These are phyloP conservation scores for Actinia tenebrosa DNA, from an alignment of 64 coral and sea anemone species.

Conservation along the genomic window DNA sequence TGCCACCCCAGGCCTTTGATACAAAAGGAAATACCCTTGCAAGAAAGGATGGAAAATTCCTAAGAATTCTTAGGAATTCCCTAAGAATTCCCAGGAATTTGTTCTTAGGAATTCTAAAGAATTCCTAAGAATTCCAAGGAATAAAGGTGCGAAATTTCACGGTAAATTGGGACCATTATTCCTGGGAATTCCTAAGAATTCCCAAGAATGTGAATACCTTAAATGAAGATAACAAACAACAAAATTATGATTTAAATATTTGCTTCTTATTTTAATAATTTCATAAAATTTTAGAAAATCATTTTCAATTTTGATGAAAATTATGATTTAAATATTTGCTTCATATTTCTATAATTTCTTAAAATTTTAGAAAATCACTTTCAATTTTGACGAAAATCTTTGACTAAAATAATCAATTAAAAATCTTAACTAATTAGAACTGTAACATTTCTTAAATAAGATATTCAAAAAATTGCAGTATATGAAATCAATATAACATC, in stretches of 20 bases:
- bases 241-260: too few relatives aligned
- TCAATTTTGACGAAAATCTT: too few relatives aligned
- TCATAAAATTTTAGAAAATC: too few relatives aligned
- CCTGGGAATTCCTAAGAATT: not conserved
- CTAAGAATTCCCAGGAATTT: not conserved
- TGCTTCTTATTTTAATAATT: too few relatives aligned
- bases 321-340: too few relatives aligned
- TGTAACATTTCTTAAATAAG: not conserved
- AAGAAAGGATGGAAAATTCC: not conserved
- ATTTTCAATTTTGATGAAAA: too few relatives aligned
- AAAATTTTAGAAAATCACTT: too few relatives aligned
- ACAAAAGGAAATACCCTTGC: too few relatives aligned
- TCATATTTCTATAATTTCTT: too few relatives aligned
- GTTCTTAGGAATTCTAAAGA: not conserved
- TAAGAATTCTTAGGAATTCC: not conserved
- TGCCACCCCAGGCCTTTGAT: constrained; percentile 25
- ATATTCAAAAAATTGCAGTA: not conserved
- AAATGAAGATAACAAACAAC: not conserved
- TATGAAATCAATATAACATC: not conserved
- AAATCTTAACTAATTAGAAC: not conserved
- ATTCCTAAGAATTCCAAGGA: constrained; percentile 4
- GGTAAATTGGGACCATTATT: not conserved
- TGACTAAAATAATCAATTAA: too few relatives aligned
- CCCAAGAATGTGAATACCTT: not conserved
- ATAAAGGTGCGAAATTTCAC: not conserved